Conservation (phyloP, 2,888 invertebrate species). For the Euzetes globulus region DNA sequence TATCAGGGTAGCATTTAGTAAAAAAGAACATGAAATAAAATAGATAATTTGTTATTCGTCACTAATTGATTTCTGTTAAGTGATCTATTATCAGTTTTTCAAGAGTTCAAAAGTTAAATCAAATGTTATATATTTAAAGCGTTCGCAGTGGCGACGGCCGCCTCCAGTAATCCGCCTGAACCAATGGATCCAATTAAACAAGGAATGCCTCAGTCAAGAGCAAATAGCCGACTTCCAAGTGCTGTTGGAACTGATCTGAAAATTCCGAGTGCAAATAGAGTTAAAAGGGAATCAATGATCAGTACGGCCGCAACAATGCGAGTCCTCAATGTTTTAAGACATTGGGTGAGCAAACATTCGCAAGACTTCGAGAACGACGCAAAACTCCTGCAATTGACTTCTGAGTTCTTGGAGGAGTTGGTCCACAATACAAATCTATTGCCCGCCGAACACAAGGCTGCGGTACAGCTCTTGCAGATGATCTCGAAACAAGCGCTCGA, state of each 20-base stretch:
- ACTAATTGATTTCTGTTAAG: too few relatives aligned
- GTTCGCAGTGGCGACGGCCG: constrained; percentile 83
- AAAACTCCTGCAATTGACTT: constrained; percentile 64
- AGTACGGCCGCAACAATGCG: constrained; percentile 91
- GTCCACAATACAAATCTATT: constrained; percentile 67
- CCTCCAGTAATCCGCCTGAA: constrained; percentile 71
- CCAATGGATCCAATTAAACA: constrained; percentile 44
- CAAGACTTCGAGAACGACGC: constrained; percentile 74
- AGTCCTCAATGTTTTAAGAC: constrained; percentile 77
- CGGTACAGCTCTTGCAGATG: constrained; percentile 67
- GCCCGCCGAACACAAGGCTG: constrained; percentile 81
- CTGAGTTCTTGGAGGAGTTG: constrained; percentile 79
- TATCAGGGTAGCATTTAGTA: too few relatives aligned
- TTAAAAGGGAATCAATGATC: constrained; percentile 62
- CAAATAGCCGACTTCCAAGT: constrained; percentile 45
- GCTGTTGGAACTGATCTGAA: constrained; percentile 46
- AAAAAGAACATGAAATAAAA: too few relatives aligned
- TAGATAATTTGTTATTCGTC: too few relatives aligned
- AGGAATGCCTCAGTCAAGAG: constrained; percentile 41
- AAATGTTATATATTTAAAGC: constrained; percentile 50
- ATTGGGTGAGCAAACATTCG: constrained; percentile 85
- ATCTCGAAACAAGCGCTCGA: constrained; percentile 63
- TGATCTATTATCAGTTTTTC: too few relatives aligned
- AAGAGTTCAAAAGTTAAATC: neutral
- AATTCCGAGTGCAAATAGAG: constrained; percentile 43